Evolutionary conservation across 2,113 vertebrate genomes (phyloP).

Genomic region (Leucosticte australis): DNA sequence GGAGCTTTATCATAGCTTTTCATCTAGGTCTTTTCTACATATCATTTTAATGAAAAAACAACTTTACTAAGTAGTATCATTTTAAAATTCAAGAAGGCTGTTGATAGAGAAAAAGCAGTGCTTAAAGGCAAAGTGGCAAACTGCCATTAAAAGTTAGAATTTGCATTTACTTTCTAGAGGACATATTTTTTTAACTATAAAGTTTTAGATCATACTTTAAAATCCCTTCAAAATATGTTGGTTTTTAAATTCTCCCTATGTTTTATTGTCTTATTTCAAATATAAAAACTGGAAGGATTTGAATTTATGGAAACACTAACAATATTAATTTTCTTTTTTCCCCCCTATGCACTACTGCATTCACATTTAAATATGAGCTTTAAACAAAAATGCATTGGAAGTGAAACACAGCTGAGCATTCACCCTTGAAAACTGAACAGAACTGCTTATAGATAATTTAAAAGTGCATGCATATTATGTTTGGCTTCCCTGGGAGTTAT

Average conservation of each 20-base stretch:
- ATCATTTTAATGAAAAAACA: neutral
- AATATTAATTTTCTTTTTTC: neutral
- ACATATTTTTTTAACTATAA: neutral
- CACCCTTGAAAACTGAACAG: neutral
- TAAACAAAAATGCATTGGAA: neutral
- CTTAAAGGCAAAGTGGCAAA: neutral
- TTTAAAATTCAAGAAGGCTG: neutral
- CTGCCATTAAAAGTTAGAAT: neutral
- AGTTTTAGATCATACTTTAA: neutral
- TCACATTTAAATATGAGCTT: neutral
- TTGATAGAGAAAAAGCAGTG: neutral
- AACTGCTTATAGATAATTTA: constrained; percentile 7
- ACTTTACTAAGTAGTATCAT: neutral
- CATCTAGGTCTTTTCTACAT: neutral
- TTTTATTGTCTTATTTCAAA: neutral
- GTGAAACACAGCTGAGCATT: neutral
- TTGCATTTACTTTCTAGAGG: neutral
- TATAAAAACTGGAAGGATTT: neutral
- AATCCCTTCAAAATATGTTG: neutral
- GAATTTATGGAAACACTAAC: neutral
- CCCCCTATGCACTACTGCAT: neutral
- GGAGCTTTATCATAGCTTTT: neutral
- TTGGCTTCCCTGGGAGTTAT: neutral
- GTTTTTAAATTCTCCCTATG: neutral
- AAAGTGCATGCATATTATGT: neutral